Base-by-base conservation (phyloP, 1,140 invertebrate genomes). In the Agraylea sexmaculata region DNA sequence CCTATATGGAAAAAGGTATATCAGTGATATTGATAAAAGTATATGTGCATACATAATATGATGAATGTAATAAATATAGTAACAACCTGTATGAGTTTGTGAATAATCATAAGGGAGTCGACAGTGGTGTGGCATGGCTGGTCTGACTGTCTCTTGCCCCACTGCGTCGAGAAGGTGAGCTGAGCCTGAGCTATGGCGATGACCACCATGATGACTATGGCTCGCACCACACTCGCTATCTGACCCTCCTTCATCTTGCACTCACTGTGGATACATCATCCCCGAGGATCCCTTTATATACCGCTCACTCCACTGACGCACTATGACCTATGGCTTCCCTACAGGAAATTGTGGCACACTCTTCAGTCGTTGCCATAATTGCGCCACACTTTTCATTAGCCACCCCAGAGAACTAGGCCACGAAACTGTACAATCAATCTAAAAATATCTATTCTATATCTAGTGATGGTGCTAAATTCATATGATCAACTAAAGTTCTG, bases 151-250 rank as follows among this genome's bases (percentile, higher is more conserved):
- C 59, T 47, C 35, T 61, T 61, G 19, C 59, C 59, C 59, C 59
- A 61, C 15, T 53, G 53, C 15, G 59, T 56, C 2, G 59, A 58
- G 46, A 60, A 61, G 20, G 59, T 61, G 28, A 61, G 23, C 54
- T 60, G 42, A 1, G 37, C 45, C n/a, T 16, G 27, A 11, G n/a
- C n/a, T n/a, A n/a, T n/a, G n/a, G n/a, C 10, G 28, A 30, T 13
- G 16, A 30, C 28, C 16, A 13, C n/a, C 4, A 15, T 15, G 28
- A 30, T 30, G 16, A 13, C n/a, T 30, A 15, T 13, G 28, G 28
- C 28, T 15, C n/a, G n/a, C 2, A 40, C 12, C 2, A 44, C 15
- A 15, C 30, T 34, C n/a, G 36, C 8, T 6, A 44, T 19, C 15
- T 37, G 12, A 37, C 20, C 42, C 42, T n/a, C n/a, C n/a, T n/a